Conservation (phyloP, 1,140 invertebrate genomes). For the Lineus longissimus region DNA sequence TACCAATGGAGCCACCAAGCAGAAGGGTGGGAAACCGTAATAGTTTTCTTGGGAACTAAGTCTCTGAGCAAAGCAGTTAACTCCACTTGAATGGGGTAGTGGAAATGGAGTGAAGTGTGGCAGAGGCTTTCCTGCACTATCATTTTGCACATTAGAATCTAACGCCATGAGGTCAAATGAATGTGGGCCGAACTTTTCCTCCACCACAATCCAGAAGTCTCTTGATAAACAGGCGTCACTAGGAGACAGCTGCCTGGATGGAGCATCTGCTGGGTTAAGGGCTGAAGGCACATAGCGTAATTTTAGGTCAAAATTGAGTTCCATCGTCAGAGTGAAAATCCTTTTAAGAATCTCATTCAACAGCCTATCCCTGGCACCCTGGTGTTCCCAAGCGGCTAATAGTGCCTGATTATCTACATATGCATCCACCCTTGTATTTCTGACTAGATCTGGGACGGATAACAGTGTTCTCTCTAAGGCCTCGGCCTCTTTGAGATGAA, state of each 20-base stretch:
- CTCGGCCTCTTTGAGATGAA: background rate
- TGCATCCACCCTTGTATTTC: background rate
- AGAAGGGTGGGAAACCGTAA: no score
- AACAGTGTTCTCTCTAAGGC: background rate
- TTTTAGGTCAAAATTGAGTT: background rate
- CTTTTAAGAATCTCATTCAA: background rate
- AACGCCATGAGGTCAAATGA: background rate
- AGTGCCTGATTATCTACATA: background rate
- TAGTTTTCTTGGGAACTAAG: no score
- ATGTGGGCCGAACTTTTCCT: background rate
- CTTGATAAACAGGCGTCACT: background rate
- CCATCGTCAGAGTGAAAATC: background rate
- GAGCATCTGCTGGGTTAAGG: background rate
- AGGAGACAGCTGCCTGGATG: background rate
- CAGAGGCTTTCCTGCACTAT: background rate
- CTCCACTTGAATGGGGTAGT: background rate
- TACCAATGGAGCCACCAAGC: no score
- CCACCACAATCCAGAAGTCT: background rate
- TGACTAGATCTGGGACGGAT: background rate
- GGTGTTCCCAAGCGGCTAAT: background rate
- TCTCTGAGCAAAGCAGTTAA: background rate
- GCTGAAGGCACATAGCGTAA: constrained; percentile 3
- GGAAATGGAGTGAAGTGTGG: background rate
- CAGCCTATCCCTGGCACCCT: background rate
- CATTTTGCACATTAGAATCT: background rate